A percentile compares a stretch with the other conserved stretches of the same genome.
Evolutionary conservation across 2,888 invertebrate species (phyloP).

Genomic region (Tachystola acroxantha): DNA sequence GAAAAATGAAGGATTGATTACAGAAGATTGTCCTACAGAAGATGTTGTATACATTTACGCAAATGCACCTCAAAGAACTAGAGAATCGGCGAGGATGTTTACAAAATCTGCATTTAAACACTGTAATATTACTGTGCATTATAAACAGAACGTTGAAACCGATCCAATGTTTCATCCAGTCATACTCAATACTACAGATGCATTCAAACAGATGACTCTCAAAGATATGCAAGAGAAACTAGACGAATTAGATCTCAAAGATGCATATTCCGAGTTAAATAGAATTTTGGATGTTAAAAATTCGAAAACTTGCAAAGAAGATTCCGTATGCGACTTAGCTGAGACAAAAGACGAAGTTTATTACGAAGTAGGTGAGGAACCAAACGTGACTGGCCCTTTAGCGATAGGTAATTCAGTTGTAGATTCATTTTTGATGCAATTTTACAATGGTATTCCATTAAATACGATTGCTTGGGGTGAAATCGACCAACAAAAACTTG

Average conservation of each 20-base stretch:
- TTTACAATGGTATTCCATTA: constrained; percentile 44
- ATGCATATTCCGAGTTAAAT: constrained; percentile 34
- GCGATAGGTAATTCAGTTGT: constrained; percentile 35
- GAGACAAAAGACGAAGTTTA: constrained; percentile 28
- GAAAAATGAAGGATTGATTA: constrained; percentile 28
- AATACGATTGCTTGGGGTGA: constrained; percentile 54
- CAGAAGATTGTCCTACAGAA: constrained; percentile 32
- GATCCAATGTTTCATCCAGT: constrained; percentile 47
- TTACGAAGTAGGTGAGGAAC: constrained; percentile 36
- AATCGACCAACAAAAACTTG: constrained; percentile 39
- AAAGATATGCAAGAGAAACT: constrained; percentile 42
- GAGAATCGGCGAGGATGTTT: constrained; percentile 45
- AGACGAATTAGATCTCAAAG: constrained; percentile 25
- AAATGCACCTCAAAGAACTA: constrained; percentile 49
- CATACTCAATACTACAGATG: constrained; percentile 30
- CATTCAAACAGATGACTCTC: constrained; percentile 25
- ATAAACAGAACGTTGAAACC: constrained; percentile 26
- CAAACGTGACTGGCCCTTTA: constrained; percentile 43
- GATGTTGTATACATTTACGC: constrained; percentile 42
- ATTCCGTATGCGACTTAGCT: constrained; percentile 39
- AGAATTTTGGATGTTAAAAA: constrained; percentile 42
- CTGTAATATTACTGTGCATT: constrained; percentile 38
- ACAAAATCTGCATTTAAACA: constrained; percentile 38
- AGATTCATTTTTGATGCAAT: constrained; percentile 57
- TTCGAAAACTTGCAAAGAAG: constrained; percentile 36